These are phyloP conservation scores for Pterostichus niger DNA, from an alignment of 2,888 invertebrate species.

Conservation along the genomic window DNA sequence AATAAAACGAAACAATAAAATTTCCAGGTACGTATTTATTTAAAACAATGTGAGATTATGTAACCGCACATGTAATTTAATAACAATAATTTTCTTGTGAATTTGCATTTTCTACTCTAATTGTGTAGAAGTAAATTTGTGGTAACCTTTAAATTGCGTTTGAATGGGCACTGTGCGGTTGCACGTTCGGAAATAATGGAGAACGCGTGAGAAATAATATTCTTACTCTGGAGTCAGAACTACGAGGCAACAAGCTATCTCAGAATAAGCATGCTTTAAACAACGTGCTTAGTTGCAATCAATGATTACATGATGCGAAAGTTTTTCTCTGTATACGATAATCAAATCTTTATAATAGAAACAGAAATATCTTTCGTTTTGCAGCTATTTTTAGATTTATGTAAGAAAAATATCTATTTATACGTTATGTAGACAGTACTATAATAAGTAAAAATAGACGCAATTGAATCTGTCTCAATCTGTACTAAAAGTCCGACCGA, in stretches of 20 bases:
- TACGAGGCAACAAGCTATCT: slow-evolving; percentile 13
- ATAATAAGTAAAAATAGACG: no score
- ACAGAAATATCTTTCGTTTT: not conserved
- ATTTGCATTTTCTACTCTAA: slow-evolving; percentile 57
- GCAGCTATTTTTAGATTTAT: no score
- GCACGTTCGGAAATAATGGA: slow-evolving; percentile 59
- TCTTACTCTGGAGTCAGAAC: slow-evolving; percentile 39
- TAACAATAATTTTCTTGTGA: slow-evolving; percentile 54
- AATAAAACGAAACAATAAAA: slow-evolving; percentile 30
- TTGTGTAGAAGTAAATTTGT: slow-evolving; percentile 55
- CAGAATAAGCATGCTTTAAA: not conserved
- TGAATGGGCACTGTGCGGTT: slow-evolving; percentile 56
- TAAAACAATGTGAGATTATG: slow-evolving; percentile 47
- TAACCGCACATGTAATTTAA: slow-evolving; percentile 48
- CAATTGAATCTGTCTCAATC: no score
- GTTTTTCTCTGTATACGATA: no score
- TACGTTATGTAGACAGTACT: no score
- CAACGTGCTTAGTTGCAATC: slow-evolving; percentile 17
- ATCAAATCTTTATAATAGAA: not conserved
- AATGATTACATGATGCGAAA: not conserved
- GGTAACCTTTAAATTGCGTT: slow-evolving; percentile 56
- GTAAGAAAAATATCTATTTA: no score
- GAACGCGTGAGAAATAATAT: slow-evolving; percentile 56
- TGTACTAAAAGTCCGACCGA: no score
- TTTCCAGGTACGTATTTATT: slow-evolving; percentile 21